Conservation (phyloP, 2,797 vertebrate genomes). For the Hirundo rustica region DNA sequence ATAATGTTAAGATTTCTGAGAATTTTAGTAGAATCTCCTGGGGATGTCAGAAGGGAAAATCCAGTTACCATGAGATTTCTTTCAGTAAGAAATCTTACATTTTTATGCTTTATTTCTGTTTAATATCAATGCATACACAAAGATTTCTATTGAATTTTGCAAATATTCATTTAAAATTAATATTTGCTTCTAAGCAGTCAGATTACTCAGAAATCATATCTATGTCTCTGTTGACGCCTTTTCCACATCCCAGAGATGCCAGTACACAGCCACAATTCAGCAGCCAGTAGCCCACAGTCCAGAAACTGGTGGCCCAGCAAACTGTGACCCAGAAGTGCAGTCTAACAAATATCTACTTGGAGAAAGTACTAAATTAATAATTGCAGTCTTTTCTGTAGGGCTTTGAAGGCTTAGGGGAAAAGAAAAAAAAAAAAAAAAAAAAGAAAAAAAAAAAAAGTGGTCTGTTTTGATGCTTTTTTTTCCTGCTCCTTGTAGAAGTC, state of each 20-base stretch:
- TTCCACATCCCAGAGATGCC: not conserved
- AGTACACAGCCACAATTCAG: not conserved
- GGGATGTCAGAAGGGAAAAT: not conserved
- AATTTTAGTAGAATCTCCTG: not conserved
- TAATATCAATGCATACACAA: not conserved
- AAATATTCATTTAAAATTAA: not conserved
- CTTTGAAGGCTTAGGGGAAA: not conserved
- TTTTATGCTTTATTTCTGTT: not conserved
- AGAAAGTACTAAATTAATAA: not conserved
- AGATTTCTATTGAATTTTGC: not conserved
- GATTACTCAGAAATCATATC: not conserved
- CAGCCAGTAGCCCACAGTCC: not conserved
- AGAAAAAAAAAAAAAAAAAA: no score
- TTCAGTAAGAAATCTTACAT: not conserved
- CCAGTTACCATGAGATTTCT: not conserved
- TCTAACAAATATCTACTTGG: not conserved
- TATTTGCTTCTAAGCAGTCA: not conserved
- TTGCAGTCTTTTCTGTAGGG: not conserved
- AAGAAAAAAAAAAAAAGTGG: no score
- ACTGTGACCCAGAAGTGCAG: not conserved
- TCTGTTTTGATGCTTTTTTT: not conserved
- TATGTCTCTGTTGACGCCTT: not conserved
- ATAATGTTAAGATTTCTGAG: not conserved
- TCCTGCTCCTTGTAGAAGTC: not conserved
- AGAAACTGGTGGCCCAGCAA: accelerated